These are phyloP conservation scores for Shargacucullia verbasci DNA, from an alignment of 2,888 invertebrate species.

Conservation along the genomic window DNA sequence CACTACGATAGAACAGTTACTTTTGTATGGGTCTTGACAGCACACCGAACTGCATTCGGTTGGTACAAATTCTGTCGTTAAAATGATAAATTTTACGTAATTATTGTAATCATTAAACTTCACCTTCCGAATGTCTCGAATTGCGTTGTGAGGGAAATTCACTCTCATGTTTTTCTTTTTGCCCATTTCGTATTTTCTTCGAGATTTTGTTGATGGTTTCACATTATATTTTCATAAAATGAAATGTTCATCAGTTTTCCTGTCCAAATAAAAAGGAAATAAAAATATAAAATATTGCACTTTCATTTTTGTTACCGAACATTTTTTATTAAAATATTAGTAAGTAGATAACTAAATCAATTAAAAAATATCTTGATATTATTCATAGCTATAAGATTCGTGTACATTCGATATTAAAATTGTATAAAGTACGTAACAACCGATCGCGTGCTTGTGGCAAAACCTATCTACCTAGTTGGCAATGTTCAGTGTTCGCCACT, in stretches of 20 bases:
- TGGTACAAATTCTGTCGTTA: constrained; percentile 16
- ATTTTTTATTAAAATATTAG: background rate
- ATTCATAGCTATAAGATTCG: constrained; percentile 55
- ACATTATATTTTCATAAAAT: background rate
- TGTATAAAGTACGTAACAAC: constrained; percentile 67
- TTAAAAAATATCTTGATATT: constrained; percentile 21
- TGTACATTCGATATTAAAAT: constrained; percentile 69
- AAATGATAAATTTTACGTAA: constrained; percentile 8
- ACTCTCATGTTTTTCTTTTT: background rate
- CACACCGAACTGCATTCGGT: constrained; percentile 31
- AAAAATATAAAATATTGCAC: too few relatives aligned
- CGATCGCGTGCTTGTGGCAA: constrained; percentile 83
- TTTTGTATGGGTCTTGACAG: constrained; percentile 48
- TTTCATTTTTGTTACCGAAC: too few relatives aligned
- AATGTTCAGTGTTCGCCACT: constrained; percentile 76
- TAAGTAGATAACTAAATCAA: constrained; percentile 11
- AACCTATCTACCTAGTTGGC: constrained; percentile 83
- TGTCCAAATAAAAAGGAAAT: background rate
- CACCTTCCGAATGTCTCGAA: background rate
- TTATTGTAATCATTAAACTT: background rate
- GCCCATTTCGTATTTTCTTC: background rate
- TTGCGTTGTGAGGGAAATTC: background rate
- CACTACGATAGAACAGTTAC: constrained; percentile 46
- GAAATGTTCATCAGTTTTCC: background rate
- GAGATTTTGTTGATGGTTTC: background rate